Base-by-base conservation (phyloP, 2,113 vertebrate genomes). In the Psephotus haematonotus region DNA sequence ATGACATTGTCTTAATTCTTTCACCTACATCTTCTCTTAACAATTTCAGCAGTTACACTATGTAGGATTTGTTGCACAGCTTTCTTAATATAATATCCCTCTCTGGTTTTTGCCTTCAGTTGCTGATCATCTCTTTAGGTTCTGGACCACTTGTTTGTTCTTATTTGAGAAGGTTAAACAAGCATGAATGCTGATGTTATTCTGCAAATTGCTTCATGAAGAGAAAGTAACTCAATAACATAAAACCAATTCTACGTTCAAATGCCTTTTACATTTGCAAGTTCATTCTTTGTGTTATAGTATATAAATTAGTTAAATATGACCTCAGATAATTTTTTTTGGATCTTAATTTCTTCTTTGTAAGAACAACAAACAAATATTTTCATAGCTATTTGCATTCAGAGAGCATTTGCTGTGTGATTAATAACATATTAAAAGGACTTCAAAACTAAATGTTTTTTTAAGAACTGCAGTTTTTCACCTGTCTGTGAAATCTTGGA, bases 1-100 rank as follows among this genome's bases (percentile, higher is more conserved):
- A 82, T 94, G 95, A 88, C 80, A 82, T 91, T 93, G 80, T 64
- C 93, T 83, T 91, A 78, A 84, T 87, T 95, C 89, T 95, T 95
- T 92, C 80, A 95, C 89, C 86, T 92, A 78, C 62, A 62, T 92
- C 82, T 84, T 94, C 39, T 83, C 50, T 57, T 70, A 86, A 70
- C 55, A 75, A 18, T 50, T 75, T 87, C 65, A 91, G 52, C 62
- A 80, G 46, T 70, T 84, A 84, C 1, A 8, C 43, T 70, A 8
- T 20, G 43, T 41, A 76, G 59, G 77, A 52, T 92, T 82, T 5
- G 1, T 64, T 87, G 65, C 62, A 65, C 52, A 76, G 60, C 39
- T 93, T 95, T 72, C 71, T 78, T 84, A 81, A 52, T 75, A 33
- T n/a, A 70, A 29, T 82, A 71, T 43, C 57, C 35, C 65, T 64